Conservation (phyloP, 1,140 invertebrate genomes). For the Polyergus mexicanus region DNA sequence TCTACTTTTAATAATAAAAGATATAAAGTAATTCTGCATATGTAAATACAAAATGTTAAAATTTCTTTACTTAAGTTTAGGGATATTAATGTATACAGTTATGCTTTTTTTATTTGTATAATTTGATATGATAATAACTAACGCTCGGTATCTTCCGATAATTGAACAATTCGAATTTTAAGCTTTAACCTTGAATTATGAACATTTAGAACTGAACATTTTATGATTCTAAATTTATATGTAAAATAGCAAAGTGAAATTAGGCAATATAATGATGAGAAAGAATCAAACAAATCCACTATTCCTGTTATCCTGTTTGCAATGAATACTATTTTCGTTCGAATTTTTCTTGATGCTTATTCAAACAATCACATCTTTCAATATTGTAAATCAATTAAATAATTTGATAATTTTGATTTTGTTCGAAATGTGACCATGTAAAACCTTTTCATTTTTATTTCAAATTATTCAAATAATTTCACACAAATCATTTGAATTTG, state of each 20-base stretch:
- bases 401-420: neutral
- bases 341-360: neutral
- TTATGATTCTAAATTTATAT: neutral
- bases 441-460: neutral
- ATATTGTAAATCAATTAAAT: neutral
- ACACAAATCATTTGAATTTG: constrained; percentile 2
- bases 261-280: neutral
- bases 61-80: neutral
- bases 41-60: neutral
- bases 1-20: neutral
- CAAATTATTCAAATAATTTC: constrained; percentile 1
- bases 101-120: constrained; percentile 13
- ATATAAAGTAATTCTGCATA: neutral
- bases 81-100: neutral
- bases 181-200: neutral
- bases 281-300: neutral
- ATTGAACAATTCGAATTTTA: neutral
- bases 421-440: neutral
- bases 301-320: neutral
- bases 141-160: neutral
- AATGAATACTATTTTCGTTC: neutral
- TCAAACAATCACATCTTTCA: neutral
- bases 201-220: neutral
- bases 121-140: constrained; percentile 19
- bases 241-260: constrained; percentile 8